Evolutionary conservation across 2,113 vertebrate genomes (phyloP), one percentile per base, ranked within the genome.

Genomic region (Boulengeromyrus knoepffleri): DNA sequence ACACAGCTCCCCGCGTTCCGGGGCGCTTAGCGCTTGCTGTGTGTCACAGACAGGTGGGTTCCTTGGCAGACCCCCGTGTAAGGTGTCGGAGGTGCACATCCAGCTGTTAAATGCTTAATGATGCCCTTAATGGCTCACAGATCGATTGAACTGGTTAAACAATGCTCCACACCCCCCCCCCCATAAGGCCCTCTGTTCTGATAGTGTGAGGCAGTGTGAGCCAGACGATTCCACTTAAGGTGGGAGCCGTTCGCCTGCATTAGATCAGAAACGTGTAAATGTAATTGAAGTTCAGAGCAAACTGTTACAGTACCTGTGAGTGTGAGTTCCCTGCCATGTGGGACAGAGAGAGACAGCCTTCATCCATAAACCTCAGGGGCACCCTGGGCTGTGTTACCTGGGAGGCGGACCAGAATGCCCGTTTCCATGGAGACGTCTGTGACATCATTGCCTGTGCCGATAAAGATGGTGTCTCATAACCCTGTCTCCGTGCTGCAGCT

Each of bases 401-500:
- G 21, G 39, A 45, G 83, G 42, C 17, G 19, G 39, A 47, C 21
- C 8, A 2, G 83, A 42, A 85, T 85, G 83, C 17, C 45, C 10
- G 39, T 46, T 85, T 85, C 83, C 83, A 85, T 85, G 83, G 83
- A n/a, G 42, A 85, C 19, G 3, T 46, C 36, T 24, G 39, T 47
- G 42, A 89, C 58, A 31, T 80, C 58, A 47, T 92, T 92, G 84
- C 90, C 87, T 88, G 15, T 92, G 46, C 62, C 0, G 0, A 87
- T 90, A 88, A 89, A 92, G 27, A 80, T 91, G 89, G 90, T 88
- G 24, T 91, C 19, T 83, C 91, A 89, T 90, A 87, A 19, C 92
- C 94, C 94, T 94, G 90, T 94, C 90, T 95, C 94, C 95, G 96
- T 95, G 93, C 91, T 94, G 27, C 91, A 47, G 90, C 91, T 80